phyloP scores from a whole-genome alignment of 2,113 vertebrate species.

The Puffinus mauretanicus region DNA sequence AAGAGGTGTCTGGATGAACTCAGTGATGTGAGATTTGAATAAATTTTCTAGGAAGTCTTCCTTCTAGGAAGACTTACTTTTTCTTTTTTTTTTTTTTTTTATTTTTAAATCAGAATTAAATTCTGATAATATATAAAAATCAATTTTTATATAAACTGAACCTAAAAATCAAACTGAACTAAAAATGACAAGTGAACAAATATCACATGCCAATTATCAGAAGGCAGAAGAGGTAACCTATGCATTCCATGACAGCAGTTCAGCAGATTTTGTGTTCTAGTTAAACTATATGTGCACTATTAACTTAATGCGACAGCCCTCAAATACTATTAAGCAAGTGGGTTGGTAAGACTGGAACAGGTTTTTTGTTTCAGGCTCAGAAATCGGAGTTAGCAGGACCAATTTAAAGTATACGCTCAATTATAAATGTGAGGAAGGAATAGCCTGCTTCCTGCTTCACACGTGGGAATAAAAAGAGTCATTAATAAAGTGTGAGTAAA shows the following conservation, averaged over 20 bases:
- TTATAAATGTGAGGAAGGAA: neutral
- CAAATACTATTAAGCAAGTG: neutral
- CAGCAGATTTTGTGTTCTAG: neutral
- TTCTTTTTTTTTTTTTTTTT: neutral
- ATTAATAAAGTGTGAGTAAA: constrained; percentile 21
- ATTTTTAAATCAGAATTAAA: neutral
- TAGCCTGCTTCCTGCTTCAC: neutral
- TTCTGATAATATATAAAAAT: neutral
- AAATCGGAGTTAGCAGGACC: neutral
- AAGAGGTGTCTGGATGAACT: neutral
- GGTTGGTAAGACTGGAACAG: neutral
- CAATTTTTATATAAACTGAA: neutral
- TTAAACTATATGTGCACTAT: neutral
- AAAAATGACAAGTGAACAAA: neutral
- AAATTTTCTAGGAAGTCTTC: neutral
- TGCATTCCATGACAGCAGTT: neutral
- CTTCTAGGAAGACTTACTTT: neutral
- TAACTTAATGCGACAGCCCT: neutral
- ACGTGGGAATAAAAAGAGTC: neutral
- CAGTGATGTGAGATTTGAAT: neutral
- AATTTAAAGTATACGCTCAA: neutral
- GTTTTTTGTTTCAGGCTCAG: neutral
- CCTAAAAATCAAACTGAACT: neutral
- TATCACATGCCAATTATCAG: neutral
- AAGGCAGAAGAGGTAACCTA: neutral